phyloP scores from a whole-genome alignment of 1,140 invertebrate species.

The Olivierus martensii region DNA sequence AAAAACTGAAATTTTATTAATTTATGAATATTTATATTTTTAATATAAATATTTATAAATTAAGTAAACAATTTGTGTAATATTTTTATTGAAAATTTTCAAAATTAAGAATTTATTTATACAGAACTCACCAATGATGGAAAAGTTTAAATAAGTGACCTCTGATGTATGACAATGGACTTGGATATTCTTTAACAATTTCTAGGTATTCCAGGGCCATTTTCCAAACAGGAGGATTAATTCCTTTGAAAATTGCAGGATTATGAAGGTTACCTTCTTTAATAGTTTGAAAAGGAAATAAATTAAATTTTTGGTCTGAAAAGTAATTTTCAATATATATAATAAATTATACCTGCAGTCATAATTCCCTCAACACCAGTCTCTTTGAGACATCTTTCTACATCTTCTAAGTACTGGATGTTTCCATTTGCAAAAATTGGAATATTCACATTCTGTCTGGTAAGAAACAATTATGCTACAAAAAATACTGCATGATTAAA shows the following conservation, averaged over 20 bases:
- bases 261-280: slow-evolving; percentile 93
- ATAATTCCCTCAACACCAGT: slow-evolving; percentile 70
- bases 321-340: neutral
- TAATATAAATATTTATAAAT: too few species aligned
- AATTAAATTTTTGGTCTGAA: too few species aligned
- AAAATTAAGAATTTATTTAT: too few species aligned
- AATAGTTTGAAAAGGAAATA: slow-evolving; percentile 1
- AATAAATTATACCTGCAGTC: slow-evolving; percentile 32
- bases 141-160: slow-evolving; percentile 96
- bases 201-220: slow-evolving; percentile 81
- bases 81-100: too few species aligned
- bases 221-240: slow-evolving; percentile 63
- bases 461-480: slow-evolving; percentile 4
- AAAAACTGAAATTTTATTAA: too few species aligned
- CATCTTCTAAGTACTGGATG: slow-evolving; percentile 81
- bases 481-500: neutral
- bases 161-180: slow-evolving; percentile 73
- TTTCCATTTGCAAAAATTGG: slow-evolving; percentile 98
- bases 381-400: slow-evolving; percentile 63
- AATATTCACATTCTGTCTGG: slow-evolving; percentile 68
- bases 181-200: slow-evolving; percentile 66
- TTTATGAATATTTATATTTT: too few species aligned
- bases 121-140: slow-evolving; percentile 70
- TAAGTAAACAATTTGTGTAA: too few species aligned
- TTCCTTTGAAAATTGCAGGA: slow-evolving; percentile 70